A percentile compares a stretch with the other conserved stretches of the same genome.
Conservation (phyloP, 2,888 invertebrate species). For the Eupithecia exiguata region DNA sequence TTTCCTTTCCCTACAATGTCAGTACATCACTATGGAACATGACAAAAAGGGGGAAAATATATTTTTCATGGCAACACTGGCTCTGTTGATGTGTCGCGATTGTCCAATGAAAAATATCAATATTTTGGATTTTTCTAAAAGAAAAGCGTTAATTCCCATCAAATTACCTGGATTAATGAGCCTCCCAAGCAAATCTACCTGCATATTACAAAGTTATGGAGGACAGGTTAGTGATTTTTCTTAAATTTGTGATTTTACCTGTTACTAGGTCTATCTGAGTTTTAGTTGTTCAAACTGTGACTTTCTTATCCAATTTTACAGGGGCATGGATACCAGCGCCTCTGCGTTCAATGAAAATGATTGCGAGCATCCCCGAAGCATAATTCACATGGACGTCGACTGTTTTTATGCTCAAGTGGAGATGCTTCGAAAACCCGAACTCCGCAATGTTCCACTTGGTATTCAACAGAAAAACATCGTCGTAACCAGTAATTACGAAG, state of each 20-base stretch:
- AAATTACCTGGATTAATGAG: constrained; percentile 64
- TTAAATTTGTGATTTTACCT: constrained; percentile 57
- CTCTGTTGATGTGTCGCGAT: constrained; percentile 83
- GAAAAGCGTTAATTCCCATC: constrained; percentile 69
- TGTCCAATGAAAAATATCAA: constrained; percentile 78
- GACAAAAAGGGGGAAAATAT: constrained; percentile 42
- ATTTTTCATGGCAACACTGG: constrained; percentile 64
- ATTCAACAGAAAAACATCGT: constrained; percentile 93
- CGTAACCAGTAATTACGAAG: constrained; percentile 93
- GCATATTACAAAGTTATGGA: constrained; percentile 72
- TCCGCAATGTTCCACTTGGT: constrained; percentile 88
- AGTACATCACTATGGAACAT: constrained; percentile 24
- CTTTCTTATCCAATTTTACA: constrained; percentile 69
- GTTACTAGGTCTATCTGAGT: constrained; percentile 72
- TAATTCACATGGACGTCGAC: constrained; percentile 92
- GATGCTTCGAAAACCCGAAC: constrained; percentile 88
- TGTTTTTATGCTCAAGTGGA: constrained; percentile 95
- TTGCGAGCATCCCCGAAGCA: constrained; percentile 85
- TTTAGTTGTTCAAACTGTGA: constrained; percentile 72
- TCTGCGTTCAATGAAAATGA: constrained; percentile 68
- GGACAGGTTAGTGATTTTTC: constrained; percentile 69
- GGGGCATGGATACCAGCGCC: constrained; percentile 79
- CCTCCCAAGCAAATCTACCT: constrained; percentile 63
- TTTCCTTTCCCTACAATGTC: neutral
- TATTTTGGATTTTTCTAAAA: constrained; percentile 80